Percentiles rank a stretch among this genome's conserved stretches.
Evolutionary conservation across 2,113 vertebrate genomes (phyloP).

Genomic region (Aspidoscelis tigris): DNA sequence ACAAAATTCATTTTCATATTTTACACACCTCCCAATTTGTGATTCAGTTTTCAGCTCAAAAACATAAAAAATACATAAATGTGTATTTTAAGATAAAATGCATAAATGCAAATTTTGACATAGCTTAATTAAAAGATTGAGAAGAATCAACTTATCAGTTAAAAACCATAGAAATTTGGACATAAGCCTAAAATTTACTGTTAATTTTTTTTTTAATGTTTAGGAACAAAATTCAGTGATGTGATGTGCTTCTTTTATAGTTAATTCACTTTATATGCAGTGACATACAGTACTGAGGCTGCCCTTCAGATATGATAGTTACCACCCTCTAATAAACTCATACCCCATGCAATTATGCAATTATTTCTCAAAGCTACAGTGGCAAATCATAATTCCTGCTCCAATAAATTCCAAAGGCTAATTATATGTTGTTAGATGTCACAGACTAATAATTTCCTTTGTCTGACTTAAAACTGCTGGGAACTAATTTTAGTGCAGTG

Average conservation of each 20-base stretch:
- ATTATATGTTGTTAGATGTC: neutral
- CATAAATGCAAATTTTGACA: neutral
- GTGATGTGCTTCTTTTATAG: neutral
- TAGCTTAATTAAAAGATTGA: too few relatives aligned
- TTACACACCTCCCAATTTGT: neutral
- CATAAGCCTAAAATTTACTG: too few relatives aligned
- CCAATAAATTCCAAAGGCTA: neutral
- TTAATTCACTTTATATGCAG: neutral
- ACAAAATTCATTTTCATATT: neutral
- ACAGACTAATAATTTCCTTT: neutral
- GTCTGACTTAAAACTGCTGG: neutral
- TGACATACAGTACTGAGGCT: neutral
- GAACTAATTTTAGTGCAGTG: neutral
- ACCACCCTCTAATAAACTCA: neutral
- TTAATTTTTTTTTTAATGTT: neutral
- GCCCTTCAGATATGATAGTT: neutral
- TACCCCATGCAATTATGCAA: neutral
- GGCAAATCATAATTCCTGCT: neutral
- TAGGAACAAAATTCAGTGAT: neutral
- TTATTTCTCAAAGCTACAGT: constrained; percentile 10
- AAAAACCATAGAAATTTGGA: too few relatives aligned
- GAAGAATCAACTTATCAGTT: too few relatives aligned
- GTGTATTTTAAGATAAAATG: neutral
- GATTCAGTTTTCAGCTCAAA: neutral
- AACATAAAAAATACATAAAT: neutral